Base-by-base conservation (phyloP, 1,140 invertebrate genomes). In the Bombus polaris region DNA sequence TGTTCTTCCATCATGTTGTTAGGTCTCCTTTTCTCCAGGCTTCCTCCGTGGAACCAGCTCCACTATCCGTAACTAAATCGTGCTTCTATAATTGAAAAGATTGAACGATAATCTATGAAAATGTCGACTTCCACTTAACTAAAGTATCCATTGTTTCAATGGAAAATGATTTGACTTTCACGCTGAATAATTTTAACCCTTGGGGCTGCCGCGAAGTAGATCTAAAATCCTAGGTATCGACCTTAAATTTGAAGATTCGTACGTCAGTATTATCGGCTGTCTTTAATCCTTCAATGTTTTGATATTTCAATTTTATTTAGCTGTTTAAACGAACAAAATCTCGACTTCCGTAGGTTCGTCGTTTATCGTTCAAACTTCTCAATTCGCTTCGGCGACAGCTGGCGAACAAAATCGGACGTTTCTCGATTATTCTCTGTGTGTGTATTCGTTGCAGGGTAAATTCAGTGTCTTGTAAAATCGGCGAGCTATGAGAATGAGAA, bases 401-500 rank as follows among this genome's bases (percentile, higher is more conserved):
- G 53, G 37, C 68, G 32, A 75, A 47, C 28, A 44, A 72, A 42
- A 47, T 59, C 37, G 12, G 5, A 62, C 68, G 47, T 80, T 81
- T 72, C 18, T 72, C 73, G 22, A 74, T 74, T 53, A 32, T 74
- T 74, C 73, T 35, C n/a, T 53, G 28, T 81, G 57, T 59, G 71
- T 66, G 18, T 62, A 83, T 83, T 77, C 76, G 57, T 85, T 72
- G 83, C 76, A 85, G 83, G 83, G 83, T 85, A 85, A 80, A 71
- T 85, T 85, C 77, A 85, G 76, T 85, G 83, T 85, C 76, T 85
- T 85, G 76, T 72, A 44, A 15, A 35, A 25, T 71, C 73, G 73
- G 39, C 53, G 57, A 57, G 71, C 57, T 42, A n/a, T 12, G n/a
- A 12, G 42, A 44, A 35, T 4, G 32, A 35, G 10, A 47, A 18